Conservation (phyloP, 23 tunicate genomes). For the Trididemnum nubilum region DNA sequence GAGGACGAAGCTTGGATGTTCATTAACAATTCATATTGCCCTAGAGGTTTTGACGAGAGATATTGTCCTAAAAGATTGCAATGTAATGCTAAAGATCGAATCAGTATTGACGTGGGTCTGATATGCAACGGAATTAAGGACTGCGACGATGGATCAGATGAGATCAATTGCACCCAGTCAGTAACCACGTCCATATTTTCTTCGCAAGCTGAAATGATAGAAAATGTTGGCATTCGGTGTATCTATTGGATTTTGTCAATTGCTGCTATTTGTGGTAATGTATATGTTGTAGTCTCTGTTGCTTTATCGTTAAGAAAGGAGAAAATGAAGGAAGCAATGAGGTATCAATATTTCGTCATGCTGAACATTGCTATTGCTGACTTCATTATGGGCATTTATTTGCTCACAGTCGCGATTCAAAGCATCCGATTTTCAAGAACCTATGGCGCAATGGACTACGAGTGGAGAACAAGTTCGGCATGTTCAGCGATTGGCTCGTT, state of each 20-base stretch:
- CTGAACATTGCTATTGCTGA: conserved; percentile 46
- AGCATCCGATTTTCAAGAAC: neutral
- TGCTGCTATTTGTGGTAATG: conserved; percentile 4
- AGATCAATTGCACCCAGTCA: neutral
- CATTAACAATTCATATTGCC: conserved; percentile 26
- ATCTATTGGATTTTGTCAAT: neutral
- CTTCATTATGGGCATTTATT: conserved; percentile 49
- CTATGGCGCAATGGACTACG: conserved; percentile 8
- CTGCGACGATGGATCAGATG: conserved; percentile 37
- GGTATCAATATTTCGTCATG: neutral
- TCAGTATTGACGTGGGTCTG: conserved; percentile 16
- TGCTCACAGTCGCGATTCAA: conserved; percentile 20
- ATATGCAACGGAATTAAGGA: conserved; percentile 8
- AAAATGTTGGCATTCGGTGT: neutral
- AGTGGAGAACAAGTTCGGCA: conserved; percentile 35
- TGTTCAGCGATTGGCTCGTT: conserved; percentile 1
- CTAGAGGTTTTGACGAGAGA: conserved; percentile 32
- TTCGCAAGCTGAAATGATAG: conserved; percentile 18
- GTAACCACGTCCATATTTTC: neutral
- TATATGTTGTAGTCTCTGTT: neutral
- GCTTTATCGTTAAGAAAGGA: neutral
- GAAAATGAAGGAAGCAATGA: neutral
- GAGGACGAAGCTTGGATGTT: conserved; percentile 44
- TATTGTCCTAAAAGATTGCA: conserved; percentile 19
- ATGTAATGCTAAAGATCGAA: neutral